Evolutionary conservation across 1,140 invertebrate species (phyloP), one percentile per base, ranked within the genome.

Genomic region (Batillaria attramentaria): DNA sequence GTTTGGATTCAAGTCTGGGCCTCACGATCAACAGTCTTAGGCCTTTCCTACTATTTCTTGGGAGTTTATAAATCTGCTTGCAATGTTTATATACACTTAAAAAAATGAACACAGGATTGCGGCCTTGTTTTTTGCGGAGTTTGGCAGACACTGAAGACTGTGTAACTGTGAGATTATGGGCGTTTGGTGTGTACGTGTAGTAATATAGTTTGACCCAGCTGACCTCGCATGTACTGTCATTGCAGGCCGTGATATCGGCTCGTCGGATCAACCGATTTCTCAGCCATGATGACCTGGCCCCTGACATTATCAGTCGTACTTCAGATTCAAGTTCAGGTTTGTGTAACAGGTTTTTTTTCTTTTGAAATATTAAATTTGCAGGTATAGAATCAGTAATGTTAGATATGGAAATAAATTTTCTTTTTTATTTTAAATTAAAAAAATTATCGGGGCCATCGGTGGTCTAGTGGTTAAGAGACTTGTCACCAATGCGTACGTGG

Each of bases 171-270:
- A 50, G 13, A 24, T 50, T 13, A 50, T 24, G 24, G 13, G 46
- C 13, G 13, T 13, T 50, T 50, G 13, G 46, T 50, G 46, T 13
- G 24, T 50, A 50, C 10, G 24, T 50, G 13, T 50, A 50, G 24
- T 50, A 13, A 24, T 24, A 50, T 50, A 13, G 24, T 50, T 50
- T 50, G 24, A 50, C 24, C 18, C 31, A 66, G 24, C 20, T 20
- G 31, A 37, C 33, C 37, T 2, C 20, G 31, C 31, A n/a, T 74
- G 3, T 24, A 8, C 18, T 16, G 5, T 43, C 8, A 35, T 35
- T 78, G n/a, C 66, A 79, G 81, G 81, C 81, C 10, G 57, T 81
- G 35, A 79, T 83, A 24, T 83, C 81, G 33, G 54, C 72, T 24
- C 39, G 68, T 18, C 57, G 81, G 10, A 78, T 83, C 31, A 77